Base-by-base conservation (phyloP, 2,113 vertebrate genomes). In the Phyllostomus discolor region DNA sequence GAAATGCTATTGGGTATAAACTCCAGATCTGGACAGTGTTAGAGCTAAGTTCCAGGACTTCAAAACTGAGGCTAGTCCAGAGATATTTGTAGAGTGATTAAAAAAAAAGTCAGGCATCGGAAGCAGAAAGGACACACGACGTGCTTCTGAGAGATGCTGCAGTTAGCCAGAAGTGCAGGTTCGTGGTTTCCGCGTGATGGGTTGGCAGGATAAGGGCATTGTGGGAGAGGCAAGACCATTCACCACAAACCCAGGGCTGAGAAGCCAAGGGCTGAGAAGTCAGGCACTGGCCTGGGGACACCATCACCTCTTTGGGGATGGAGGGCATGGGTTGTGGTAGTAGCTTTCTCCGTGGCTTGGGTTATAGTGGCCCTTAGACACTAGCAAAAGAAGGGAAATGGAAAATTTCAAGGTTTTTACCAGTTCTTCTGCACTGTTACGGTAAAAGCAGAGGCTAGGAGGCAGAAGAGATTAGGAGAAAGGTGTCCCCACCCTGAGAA, bases 401-500 rank as follows among this genome's bases (percentile, higher is more conserved):
- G 19, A 28, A 86, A 52, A 82, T 22, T 2, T 72, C 1, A 48
- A 88, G 10, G 48, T 50, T 69, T 82, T 59, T 76, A 28, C 17
- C 41, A 50, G 20, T 81, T 92, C 6, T 38, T 80, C 19, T 62
- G 70, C 70, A 62, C 9, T 46, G 33, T 52, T 20, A 46, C 1
- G 22, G 43, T 70, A 28, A 84, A 88, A 83, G 31, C 41, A 33
- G 66, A 90, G 62, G 24, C 43, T 11, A 67, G 0, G 1, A 33
- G 20, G 38, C 22, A 94, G 54, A 64, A n/a, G 1, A 81, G 41
- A 66, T 64, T 10, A 50, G 83, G 90, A 88, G n/a, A 52, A 9
- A 80, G 28, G 1, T 22, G 17, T 2, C 5, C 12, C 9, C 12
- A 8, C 3, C 43, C n/a, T 7, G n/a, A 10, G 22, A 28, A 35